Base-by-base conservation (phyloP, 2,797 vertebrate species). In the Poeciliopsis paucimaculata region DNA sequence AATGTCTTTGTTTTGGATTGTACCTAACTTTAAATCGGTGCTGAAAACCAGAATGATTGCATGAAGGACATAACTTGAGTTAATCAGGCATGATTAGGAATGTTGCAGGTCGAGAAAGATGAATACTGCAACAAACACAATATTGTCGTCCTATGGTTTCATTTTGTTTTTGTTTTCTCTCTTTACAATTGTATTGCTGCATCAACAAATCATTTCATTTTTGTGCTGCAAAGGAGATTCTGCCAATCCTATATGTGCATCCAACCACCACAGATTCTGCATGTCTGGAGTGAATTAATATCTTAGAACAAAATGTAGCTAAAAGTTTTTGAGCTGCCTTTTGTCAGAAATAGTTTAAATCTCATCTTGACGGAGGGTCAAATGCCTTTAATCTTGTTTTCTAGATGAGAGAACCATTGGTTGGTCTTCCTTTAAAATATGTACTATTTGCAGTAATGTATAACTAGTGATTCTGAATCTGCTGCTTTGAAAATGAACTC, bases 31-130 rank as follows among this genome's bases (percentile, higher is more conserved):
- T 23, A 46, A 62, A 62, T 60, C 3, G 8, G 15, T 2, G 31
- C 10, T 11, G 5, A 47, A 76, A 64, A 64, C 75, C 23, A 3
- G 43, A 76, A 64, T 64, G 43, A 47, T 46, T 46, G 34, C 55
- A 75, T 75, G 41, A 62, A 60, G 18, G 15, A 45, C 41, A 47
- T 75, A 47, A 46, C 28, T 64, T 15, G 2, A 76, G 43, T 20
- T 36, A 13, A 34, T 47, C 53, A 6, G 10, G 31, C 10, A 46
- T 76, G 11, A 20, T 31, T 20, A 43, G 55, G 36, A 75, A 45
- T 75, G 41, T 75, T 31, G 26, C 12, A 75, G n/a, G n/a, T 46
- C 39, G 28, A 60, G 55, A 75, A 60, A 41, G 72, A 53, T 26
- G 23, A n/a, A 41, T 39, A 57, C 51, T 10, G 4, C 3, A 23